These are phyloP conservation scores for Contarinia nasturtii DNA, from an alignment of 1,140 invertebrate genomes.

Conservation along the genomic window DNA sequence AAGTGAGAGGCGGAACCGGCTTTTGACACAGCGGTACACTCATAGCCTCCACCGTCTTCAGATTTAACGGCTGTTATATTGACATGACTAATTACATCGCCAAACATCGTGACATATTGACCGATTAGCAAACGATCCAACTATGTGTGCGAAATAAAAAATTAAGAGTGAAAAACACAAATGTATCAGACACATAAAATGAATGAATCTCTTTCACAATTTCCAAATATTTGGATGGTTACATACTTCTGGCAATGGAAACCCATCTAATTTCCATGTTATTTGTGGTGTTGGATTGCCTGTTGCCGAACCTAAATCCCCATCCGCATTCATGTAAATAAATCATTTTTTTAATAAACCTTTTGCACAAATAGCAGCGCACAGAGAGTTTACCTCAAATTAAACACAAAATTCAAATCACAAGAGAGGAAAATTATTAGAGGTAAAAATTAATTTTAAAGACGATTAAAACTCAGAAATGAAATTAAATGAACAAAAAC, in stretches of 20 bases:
- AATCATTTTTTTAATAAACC: constrained; percentile 1
- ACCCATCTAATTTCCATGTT: constrained; percentile 60
- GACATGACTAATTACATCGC: constrained; percentile 51
- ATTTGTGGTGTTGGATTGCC: constrained; percentile 71
- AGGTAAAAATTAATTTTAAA: too few relatives aligned
- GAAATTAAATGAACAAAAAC: too few relatives aligned
- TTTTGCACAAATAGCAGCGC: too few relatives aligned
- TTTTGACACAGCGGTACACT: constrained; percentile 34
- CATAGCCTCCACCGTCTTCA: constrained; percentile 52
- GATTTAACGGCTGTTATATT: constrained; percentile 48
- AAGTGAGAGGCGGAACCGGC: constrained; percentile 18
- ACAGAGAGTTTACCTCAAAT: too few relatives aligned
- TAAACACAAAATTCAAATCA: too few relatives aligned
- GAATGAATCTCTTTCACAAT: neutral
- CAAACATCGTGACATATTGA: constrained; percentile 41
- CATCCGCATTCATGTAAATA: too few relatives aligned
- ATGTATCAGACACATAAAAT: neutral
- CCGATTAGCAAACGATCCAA: constrained; percentile 43
- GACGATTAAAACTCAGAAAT: too few relatives aligned
- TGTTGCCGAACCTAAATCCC: too few relatives aligned
- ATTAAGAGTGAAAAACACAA: neutral
- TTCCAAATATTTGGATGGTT: neutral
- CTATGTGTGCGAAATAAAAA: constrained; percentile 7
- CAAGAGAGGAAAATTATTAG: too few relatives aligned
- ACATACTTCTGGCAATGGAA: constrained; percentile 29